A percentile compares a stretch with the other conserved stretches of the same genome.
phyloP scores from a whole-genome alignment of 2,888 invertebrate genomes.

The Ceriagrion tenellum region DNA sequence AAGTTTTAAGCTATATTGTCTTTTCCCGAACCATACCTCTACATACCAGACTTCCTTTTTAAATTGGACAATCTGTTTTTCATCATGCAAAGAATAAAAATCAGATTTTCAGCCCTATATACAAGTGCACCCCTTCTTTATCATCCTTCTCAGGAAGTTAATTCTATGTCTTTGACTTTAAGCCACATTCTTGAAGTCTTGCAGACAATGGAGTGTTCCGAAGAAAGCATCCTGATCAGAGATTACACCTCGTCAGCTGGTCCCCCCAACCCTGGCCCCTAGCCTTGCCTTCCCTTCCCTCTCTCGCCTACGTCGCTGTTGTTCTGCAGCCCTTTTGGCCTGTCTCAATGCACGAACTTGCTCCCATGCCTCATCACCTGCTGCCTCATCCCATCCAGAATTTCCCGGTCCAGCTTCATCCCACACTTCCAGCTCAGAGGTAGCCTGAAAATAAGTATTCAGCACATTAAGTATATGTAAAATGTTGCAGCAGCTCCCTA shows the following conservation, averaged over 20 bases:
- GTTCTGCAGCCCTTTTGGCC: conserved; percentile 42
- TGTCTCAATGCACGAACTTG: conserved; percentile 42
- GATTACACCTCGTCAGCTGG: conserved; percentile 10
- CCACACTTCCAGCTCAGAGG: conserved; percentile 43
- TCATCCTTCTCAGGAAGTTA: not conserved
- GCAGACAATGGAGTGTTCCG: not conserved
- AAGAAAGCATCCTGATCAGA: not conserved
- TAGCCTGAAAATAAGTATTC: not conserved
- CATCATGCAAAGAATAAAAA: not conserved
- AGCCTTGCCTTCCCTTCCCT: conserved; percentile 55
- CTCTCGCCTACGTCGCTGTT: conserved; percentile 39
- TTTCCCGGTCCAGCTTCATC: conserved; percentile 5
- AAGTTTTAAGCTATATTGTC: not conserved
- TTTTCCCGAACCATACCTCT: not conserved
- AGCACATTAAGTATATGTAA: not conserved
- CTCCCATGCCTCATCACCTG: conserved; percentile 46
- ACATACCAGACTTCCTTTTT: not conserved
- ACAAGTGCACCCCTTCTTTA: not conserved
- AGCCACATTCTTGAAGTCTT: conserved; percentile 33
- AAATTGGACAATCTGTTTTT: not conserved
- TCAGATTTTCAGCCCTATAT: not conserved
- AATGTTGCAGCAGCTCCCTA: not conserved
- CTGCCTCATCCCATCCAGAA: conserved; percentile 41
- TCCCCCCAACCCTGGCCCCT: conserved; percentile 49
- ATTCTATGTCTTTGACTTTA: not conserved